Evolutionary conservation across 2,797 vertebrate genomes (phyloP).

Genomic region (Cirrhinus molitorella): DNA sequence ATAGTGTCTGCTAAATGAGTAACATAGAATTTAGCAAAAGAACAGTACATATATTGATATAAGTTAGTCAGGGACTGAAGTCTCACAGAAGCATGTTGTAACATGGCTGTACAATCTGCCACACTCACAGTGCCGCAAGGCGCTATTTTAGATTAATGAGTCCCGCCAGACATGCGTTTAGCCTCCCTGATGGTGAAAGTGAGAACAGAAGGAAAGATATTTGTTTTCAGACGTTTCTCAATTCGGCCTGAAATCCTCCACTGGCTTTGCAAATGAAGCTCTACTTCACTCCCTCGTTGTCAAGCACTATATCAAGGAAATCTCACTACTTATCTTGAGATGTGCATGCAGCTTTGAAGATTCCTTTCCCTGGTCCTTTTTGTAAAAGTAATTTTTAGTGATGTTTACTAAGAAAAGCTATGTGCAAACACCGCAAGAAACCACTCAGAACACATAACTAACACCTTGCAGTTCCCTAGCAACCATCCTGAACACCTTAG

Average conservation of each 20-base stretch:
- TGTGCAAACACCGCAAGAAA: not conserved
- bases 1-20: not conserved
- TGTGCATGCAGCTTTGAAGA: not conserved
- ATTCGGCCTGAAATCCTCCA: constrained; percentile 42
- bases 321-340: constrained; percentile 5
- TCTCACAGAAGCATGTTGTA: constrained; percentile 8
- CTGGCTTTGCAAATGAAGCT: constrained; percentile 35
- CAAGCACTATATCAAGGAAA: constrained; percentile 4
- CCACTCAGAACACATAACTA: not conserved
- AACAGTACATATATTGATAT: not conserved
- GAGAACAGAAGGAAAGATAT: constrained; percentile 56
- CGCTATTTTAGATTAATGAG: constrained; percentile 58
- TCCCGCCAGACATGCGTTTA: constrained; percentile 53
- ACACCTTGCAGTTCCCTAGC: not conserved
- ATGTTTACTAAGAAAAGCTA: constrained; percentile 15
- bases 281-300: constrained; percentile 18
- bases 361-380: not conserved
- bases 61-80: not conserved
- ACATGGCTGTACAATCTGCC: constrained; percentile 34
- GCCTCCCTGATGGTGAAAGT: constrained; percentile 52
- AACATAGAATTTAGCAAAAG: not conserved
- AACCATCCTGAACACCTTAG: not conserved
- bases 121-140: constrained; percentile 29
- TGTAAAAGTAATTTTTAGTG: not conserved
- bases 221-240: constrained; percentile 59